Evolutionary conservation across 1,140 invertebrate species (phyloP).

Genomic region (Mesaphorura yosii): DNA sequence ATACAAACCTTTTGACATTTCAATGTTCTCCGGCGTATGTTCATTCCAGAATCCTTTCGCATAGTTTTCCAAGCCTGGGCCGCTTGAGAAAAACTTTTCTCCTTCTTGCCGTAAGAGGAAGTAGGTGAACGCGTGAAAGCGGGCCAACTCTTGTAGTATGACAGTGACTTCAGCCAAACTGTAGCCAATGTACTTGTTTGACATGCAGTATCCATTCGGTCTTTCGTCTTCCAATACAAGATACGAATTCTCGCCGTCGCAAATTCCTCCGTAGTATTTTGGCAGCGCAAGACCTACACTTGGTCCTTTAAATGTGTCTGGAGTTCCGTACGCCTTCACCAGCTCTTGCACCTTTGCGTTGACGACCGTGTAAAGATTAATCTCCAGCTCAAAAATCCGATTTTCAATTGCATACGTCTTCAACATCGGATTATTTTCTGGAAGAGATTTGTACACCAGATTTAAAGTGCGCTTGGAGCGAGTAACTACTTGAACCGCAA

Average conservation of each 20-base stretch:
- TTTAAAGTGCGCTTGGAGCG: not conserved
- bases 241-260: slow-evolving; percentile 22
- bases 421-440: not conserved
- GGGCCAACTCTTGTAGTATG: slow-evolving; percentile 15
- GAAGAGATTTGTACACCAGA: slow-evolving; percentile 13
- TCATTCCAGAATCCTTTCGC: not conserved
- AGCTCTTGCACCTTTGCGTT: not conserved
- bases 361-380: not conserved
- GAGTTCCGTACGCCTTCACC: not conserved
- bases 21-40: not conserved
- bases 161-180: slow-evolving; percentile 8
- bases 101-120: slow-evolving; percentile 6
- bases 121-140: slow-evolving; percentile 24
- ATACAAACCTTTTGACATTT: not conserved
- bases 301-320: not conserved
- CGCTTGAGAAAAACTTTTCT: not conserved
- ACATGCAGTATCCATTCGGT: slow-evolving; percentile 20
- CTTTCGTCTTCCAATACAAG: slow-evolving; percentile 22
- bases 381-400: slow-evolving; percentile 7
- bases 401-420: not conserved
- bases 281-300: slow-evolving; percentile 5
- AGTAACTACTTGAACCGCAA: slow-evolving; percentile 8
- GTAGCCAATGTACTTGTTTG: slow-evolving; percentile 14
- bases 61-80: not conserved
- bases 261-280: slow-evolving; percentile 12